Conservation (phyloP, 2,797 vertebrate species). For the Amblyraja radiata region DNA sequence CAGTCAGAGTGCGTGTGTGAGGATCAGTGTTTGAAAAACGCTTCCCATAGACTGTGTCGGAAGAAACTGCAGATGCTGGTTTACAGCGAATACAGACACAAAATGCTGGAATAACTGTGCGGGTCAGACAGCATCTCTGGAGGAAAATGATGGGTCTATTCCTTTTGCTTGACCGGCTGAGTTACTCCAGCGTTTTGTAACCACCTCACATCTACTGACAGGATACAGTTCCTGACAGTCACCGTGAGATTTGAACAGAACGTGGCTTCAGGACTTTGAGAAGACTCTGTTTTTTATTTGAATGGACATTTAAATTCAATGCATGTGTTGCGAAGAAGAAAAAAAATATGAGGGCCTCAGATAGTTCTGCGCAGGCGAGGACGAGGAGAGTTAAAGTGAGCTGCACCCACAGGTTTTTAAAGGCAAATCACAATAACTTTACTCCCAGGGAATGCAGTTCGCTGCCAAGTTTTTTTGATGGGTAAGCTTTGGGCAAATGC, state of each 20-base stretch:
- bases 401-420: background rate
- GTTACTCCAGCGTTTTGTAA: too few relatives aligned
- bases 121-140: too few relatives aligned
- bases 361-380: background rate
- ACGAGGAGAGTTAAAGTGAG: background rate
- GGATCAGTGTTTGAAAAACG: background rate
- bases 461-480: background rate
- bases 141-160: too few relatives aligned
- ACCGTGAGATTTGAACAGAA: background rate
- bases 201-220: background rate
- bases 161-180: too few relatives aligned
- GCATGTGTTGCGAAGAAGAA: background rate
- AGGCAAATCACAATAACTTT: conserved; percentile 2
- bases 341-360: background rate
- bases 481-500: background rate
- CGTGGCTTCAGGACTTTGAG: background rate
- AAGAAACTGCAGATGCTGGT: too few relatives aligned
- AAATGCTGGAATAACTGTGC: too few relatives aligned
- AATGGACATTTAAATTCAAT: background rate
- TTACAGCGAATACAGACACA: too few relatives aligned
- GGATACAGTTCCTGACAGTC: background rate
- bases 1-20: too few relatives aligned
- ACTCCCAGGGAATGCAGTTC: background rate
- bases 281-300: background rate
- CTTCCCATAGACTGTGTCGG: background rate